Percentiles rank a stretch among this genome's conserved stretches.
These are phyloP conservation scores for Glandiceps talaboti DNA, from an alignment of 53 echinoderm and acorn worm genomes.

Conservation along the genomic window DNA sequence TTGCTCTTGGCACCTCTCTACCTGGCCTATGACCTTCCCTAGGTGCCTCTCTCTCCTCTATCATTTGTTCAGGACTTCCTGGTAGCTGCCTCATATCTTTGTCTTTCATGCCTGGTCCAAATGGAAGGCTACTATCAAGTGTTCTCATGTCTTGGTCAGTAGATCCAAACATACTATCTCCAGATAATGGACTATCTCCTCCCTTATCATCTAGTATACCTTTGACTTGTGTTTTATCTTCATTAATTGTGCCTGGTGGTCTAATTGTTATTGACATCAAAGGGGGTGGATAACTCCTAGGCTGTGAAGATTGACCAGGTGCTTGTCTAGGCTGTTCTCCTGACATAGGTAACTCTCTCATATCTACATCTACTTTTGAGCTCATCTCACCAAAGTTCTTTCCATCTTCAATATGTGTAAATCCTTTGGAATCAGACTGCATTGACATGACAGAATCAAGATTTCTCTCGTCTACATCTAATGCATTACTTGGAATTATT, in stretches of 20 bases:
- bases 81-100: neutral
- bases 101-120: neutral
- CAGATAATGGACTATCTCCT: slow-evolving; percentile 17
- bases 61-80: neutral
- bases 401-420: neutral
- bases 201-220: slow-evolving; percentile 13
- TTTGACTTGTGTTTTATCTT: slow-evolving; percentile 10
- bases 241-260: neutral
- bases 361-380: slow-evolving; percentile 1
- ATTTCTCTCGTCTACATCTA: slow-evolving; percentile 5
- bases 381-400: neutral
- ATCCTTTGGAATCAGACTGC: neutral
- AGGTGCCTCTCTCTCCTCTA: neutral
- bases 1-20: neutral
- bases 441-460: neutral
- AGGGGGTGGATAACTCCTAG: neutral
- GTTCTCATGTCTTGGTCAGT: neutral
- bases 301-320: neutral
- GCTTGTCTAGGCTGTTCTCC: neutral
- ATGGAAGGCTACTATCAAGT: neutral
- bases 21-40: slow-evolving; percentile 7
- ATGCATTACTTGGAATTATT: neutral
- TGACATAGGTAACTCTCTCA: slow-evolving; percentile 1
- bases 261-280: neutral
- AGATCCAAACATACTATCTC: neutral